Evolutionary conservation across 2,113 vertebrate species (phyloP), one percentile per base, ranked within the genome.

Genomic region (Saccopteryx leptura): DNA sequence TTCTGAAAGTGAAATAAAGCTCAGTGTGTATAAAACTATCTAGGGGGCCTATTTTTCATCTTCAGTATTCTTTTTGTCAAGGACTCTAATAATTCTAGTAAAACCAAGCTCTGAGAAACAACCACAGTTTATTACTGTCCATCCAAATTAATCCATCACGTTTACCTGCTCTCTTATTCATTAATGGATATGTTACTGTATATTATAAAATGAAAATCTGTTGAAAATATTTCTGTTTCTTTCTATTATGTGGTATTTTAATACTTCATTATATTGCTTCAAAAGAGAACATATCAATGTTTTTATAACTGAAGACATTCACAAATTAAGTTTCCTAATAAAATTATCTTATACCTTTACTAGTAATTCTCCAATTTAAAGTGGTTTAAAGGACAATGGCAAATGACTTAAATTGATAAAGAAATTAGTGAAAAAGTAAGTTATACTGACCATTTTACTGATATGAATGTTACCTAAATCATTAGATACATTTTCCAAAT

Each of bases 1-100:
- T 94, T 68, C 19, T 80, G 66, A 85, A 65, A 71, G 85, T 48
- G 71, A 72, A 95, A 71, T 84, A 80, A 86, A 65, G 8, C 28
- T 74, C 33, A 58, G 21, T 33, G 50, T 85, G 56, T 46, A 10
- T 11, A 61, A 85, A 91, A 24, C 28, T 66, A 76, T 4, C 3
- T 60, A 23, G 26, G 82, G 6, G 7, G 39, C 19, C 14, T 66
- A 86, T 26, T 86, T 63, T 26, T 7, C 19, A 9, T 4, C 15
- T 33, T 52, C 28, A 82, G 28, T 60, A 60, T 23, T 75, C 13
- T n/a, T 84, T 69, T 58, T 88, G 50, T 68, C 33, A 75, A 87
- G 13, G 13, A 60, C 60, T 58, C 68, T 31, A 87, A 48, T 33
- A 33, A 75, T 21, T 13, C 18, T 60, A 60, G 75, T 68, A 60